Evolutionary conservation across 2,888 invertebrate species (phyloP), one percentile per base, ranked within the genome.

Genomic region (Antheraea assamensis): DNA sequence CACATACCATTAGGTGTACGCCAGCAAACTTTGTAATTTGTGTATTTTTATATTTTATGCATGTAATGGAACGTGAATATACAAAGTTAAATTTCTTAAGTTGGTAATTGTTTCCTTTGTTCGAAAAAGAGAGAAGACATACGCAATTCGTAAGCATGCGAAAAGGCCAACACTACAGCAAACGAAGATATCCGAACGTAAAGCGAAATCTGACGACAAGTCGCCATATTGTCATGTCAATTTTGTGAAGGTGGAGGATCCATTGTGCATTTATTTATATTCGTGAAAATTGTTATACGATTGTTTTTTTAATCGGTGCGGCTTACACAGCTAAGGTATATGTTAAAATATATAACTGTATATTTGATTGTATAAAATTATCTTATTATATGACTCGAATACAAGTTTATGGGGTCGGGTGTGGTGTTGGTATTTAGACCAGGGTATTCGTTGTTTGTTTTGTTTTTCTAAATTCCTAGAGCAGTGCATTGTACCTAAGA

Each of bases 151-250:
- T 0, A 0, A 13, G 49, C 71, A 74, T 7, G n/a, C 76, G 74
- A 84, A 71, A 47, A 81, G 81, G 78, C 78, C 19, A 78, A 76
- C 77, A 74, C 75, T 77, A 85, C 55, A 80, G 79, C 78, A 72
- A 71, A 77, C 85, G 84, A 80, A 74, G 52, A 61, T 35, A 75
- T 52, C 77, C 87, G 89, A 87, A 76, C 55, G 49, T 71, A 73
- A 77, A 79, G n/a, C 88, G 89, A 88, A 79, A 77, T 71, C 70
- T 75, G 74, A 78, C 87, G 87, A 89, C 78, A 75, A 75, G 89
- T 83, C 92, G 93, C 93, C 93, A 94, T 93, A 86, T 93, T 93
- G 92, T 91, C 84, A 88, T 92, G 92, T 92, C 91, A 92, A 87
- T 90, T 88, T 89, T 88, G 83, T 89, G 88, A 87, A 85, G 86